Percentiles rank a stretch among this genome's conserved stretches.
Evolutionary conservation across 2,113 vertebrate genomes (phyloP).

Genomic region (Xiphorhynchus elegans): DNA sequence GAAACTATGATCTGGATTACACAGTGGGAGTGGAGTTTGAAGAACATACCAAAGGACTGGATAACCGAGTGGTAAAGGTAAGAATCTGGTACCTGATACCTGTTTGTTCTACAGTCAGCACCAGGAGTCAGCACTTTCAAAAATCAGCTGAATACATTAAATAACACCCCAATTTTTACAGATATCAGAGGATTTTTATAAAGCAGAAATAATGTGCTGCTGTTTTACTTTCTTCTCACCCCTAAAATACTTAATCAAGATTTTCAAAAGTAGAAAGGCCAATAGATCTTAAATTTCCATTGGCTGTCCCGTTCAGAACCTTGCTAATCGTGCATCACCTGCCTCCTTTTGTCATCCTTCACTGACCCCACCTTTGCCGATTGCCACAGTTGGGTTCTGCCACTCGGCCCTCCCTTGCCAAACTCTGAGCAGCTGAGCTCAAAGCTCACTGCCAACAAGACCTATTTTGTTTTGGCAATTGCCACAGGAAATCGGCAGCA

Average conservation of each 20-base stretch:
- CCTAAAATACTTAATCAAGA: neutral
- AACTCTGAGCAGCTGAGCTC: neutral
- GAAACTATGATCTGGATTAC: constrained; percentile 91
- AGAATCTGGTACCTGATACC: neutral
- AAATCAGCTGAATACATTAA: neutral
- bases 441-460: neutral
- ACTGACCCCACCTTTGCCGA: neutral
- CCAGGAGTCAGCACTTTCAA: neutral
- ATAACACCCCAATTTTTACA: neutral
- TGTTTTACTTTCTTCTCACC: neutral
- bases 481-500: neutral
- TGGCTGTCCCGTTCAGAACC: neutral
- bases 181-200: neutral
- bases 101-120: neutral
- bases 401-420: neutral
- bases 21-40: constrained; percentile 92
- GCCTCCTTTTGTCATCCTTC: neutral
- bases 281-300: neutral
- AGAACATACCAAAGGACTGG: constrained; percentile 89
- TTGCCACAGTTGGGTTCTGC: neutral
- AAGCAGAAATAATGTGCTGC: neutral
- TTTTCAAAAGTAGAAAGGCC: neutral
- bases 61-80: constrained; percentile 87
- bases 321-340: neutral
- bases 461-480: neutral